Evolutionary conservation across 1,140 invertebrate genomes (phyloP).

Genomic region (Chironomus striatipennis): DNA sequence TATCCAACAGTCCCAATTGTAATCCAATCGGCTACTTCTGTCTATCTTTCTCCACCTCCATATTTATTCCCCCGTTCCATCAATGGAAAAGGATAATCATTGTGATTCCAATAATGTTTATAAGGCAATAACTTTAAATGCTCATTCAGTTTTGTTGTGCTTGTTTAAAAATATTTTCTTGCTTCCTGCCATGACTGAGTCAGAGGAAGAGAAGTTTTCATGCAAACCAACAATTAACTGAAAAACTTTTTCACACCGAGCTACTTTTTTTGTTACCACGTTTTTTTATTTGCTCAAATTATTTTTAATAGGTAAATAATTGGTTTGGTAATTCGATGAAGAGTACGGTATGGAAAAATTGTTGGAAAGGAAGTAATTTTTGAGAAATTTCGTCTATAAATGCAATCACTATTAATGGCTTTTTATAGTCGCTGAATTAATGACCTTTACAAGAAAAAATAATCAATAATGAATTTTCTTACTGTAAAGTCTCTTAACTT

Average conservation of each 20-base stretch:
- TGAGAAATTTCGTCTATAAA: neutral
- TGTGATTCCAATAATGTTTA: slow-evolving; percentile 13
- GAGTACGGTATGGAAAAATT: neutral
- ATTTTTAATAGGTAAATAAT: slow-evolving; percentile 20
- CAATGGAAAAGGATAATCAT: neutral
- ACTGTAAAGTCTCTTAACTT: no score
- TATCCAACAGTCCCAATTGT: neutral
- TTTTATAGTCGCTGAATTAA: no score
- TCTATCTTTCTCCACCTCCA: neutral
- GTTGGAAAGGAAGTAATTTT: neutral
- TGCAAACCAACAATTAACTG: neutral
- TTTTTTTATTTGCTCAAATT: slow-evolving; percentile 17
- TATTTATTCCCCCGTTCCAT: neutral
- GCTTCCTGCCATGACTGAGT: neutral
- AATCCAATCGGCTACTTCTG: neutral
- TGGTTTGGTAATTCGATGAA: neutral
- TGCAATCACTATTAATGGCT: no score
- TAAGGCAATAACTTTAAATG: neutral
- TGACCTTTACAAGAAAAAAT: no score
- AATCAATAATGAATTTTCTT: no score
- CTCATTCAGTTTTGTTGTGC: neutral
- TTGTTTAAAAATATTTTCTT: neutral
- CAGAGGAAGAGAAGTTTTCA: neutral
- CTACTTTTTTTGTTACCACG: neutral
- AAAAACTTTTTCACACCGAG: neutral